These are phyloP conservation scores for Phylloscopus trochiloides DNA, from an alignment of 2,113 vertebrate species.

Conservation along the genomic window DNA sequence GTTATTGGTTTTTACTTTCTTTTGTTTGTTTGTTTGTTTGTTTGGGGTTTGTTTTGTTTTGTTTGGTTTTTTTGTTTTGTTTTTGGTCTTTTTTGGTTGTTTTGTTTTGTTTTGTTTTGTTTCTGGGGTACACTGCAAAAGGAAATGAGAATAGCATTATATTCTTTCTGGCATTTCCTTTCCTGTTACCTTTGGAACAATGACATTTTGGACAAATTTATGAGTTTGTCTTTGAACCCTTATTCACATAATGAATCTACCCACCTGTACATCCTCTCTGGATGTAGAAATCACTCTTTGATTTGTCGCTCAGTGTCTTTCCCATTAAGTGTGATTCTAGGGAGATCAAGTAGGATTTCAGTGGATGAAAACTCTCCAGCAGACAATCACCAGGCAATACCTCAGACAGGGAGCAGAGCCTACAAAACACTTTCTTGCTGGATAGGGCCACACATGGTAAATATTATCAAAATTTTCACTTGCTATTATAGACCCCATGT, in stretches of 20 bases:
- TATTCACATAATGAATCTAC: not conserved
- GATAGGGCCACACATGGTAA: not conserved
- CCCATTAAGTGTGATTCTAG: conserved; percentile 1
- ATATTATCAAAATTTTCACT: not conserved
- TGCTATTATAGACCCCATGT: not conserved
- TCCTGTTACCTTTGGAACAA: not conserved
- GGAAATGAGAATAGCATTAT: not conserved
- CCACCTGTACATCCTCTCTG: not conserved
- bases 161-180: not conserved
- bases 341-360: conserved; percentile 32
- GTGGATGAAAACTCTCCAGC: not conserved
- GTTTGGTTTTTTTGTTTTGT: not conserved
- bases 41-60: not conserved
- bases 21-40: not conserved
- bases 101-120: not conserved
- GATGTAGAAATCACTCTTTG: not conserved
- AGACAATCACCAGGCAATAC: not conserved
- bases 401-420: not conserved
- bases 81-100: not conserved
- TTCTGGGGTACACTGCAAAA: not conserved
- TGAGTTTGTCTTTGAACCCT: not conserved
- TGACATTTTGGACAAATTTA: not conserved
- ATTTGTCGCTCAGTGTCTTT: not conserved
- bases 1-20: not conserved
- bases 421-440: not conserved